A percentile compares a stretch with the other conserved stretches of the same genome.
Evolutionary conservation across 2,113 vertebrate species (phyloP).

Genomic region (Rhinogobius similis): DNA sequence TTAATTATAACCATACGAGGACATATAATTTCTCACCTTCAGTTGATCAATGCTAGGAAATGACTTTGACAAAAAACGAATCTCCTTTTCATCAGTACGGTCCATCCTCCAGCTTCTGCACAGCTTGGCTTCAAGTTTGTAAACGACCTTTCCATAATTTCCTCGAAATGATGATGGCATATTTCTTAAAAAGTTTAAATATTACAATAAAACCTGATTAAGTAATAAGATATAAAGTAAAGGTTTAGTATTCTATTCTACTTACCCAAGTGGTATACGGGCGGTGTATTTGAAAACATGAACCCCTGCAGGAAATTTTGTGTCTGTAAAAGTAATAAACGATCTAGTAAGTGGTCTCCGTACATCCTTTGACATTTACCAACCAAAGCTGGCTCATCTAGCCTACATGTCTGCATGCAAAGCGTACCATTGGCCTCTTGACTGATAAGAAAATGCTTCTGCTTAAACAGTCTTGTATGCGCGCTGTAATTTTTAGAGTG

Average conservation of each 20-base stretch:
- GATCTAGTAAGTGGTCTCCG: not conserved
- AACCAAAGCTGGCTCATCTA: too few relatives aligned
- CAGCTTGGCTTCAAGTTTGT: conserved; percentile 68
- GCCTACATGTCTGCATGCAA: not conserved
- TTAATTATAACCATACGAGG: not conserved
- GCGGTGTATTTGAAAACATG: conserved; percentile 71
- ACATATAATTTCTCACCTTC: conserved; percentile 60
- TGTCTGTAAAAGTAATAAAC: conserved; percentile 43
- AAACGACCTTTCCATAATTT: conserved; percentile 62
- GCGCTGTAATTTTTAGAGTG: conserved; percentile 13
- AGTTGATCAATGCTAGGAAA: conserved; percentile 29
- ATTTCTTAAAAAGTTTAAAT: too few relatives aligned
- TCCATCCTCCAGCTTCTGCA: conserved; percentile 68
- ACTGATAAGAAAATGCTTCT: conserved; percentile 63
- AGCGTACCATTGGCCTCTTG: conserved; percentile 41
- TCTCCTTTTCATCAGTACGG: conserved; percentile 19
- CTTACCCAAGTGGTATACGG: conserved; percentile 70
- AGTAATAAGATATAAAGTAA: too few relatives aligned
- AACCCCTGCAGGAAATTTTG: conserved; percentile 53
- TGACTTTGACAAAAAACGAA: conserved; percentile 59
- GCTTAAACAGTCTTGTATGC: conserved; percentile 71
- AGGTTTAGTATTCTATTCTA: not conserved
- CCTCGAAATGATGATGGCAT: conserved; percentile 72
- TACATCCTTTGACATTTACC: too few relatives aligned
- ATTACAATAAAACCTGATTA: too few relatives aligned